Conservation (phyloP, 2,797 vertebrate species). For the Gallinago solitaria region DNA sequence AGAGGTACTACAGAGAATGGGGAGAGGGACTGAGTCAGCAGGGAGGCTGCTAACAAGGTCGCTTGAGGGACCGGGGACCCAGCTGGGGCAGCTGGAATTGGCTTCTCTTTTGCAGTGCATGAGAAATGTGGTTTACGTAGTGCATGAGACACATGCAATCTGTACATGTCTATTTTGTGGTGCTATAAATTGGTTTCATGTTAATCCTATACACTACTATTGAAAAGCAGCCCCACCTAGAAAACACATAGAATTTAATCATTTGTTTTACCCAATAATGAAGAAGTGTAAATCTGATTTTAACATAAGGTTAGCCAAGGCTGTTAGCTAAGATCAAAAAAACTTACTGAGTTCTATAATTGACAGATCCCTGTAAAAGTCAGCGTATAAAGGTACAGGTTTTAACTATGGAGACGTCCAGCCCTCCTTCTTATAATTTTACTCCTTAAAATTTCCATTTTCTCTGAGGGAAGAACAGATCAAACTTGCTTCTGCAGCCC, state of each 20-base stretch:
- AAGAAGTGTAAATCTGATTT: not conserved
- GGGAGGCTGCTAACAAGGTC: not conserved
- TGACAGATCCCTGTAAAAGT: not conserved
- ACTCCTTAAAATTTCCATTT: not conserved
- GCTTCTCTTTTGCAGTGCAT: rapidly evolving
- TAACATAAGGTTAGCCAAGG: not conserved
- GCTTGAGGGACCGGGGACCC: not conserved
- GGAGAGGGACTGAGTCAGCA: not conserved
- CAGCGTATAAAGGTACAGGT: not conserved
- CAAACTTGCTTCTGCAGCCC: not conserved
- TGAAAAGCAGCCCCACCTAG: not conserved
- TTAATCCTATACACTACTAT: not conserved
- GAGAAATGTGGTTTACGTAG: not conserved
- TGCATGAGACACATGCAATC: not conserved
- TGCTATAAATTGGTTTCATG: not conserved
- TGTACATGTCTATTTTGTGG: rapidly evolving
- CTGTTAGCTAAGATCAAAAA: not conserved
- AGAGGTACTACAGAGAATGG: not conserved
- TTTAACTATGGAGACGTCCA: not conserved
- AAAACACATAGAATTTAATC: not conserved
- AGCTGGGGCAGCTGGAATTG: not conserved
- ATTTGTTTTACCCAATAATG: not conserved
- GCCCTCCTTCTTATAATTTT: not conserved
- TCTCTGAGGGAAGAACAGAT: not conserved
- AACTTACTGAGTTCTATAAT: not conserved